These are phyloP conservation scores for Lacerta bilineata DNA, from an alignment of 2,797 vertebrate genomes.

Conservation along the genomic window DNA sequence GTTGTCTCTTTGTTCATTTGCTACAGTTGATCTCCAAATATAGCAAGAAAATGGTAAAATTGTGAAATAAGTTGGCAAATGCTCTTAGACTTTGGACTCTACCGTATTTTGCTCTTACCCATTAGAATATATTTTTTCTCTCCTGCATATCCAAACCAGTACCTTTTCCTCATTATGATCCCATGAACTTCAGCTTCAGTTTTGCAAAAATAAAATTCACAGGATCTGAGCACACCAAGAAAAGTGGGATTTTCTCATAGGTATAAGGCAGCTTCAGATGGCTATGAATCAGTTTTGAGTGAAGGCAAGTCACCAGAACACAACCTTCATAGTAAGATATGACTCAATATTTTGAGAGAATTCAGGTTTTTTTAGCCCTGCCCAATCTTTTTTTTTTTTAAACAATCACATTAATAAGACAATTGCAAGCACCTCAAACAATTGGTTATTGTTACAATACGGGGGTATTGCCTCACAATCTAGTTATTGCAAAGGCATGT, in stretches of 20 bases:
- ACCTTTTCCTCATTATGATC: no score
- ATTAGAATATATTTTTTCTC: no score
- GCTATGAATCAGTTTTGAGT: background rate
- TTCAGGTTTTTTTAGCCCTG: background rate
- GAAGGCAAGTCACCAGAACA: background rate
- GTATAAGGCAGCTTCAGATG: background rate
- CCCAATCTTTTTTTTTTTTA: constrained; percentile 20
- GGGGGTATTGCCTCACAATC: constrained; percentile 94
- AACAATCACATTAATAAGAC: constrained; percentile 89
- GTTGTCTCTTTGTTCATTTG: no score
- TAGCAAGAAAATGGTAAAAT: no score
- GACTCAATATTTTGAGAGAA: background rate
- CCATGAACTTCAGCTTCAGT: no score
- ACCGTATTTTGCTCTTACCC: no score
- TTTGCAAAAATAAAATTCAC: background rate
- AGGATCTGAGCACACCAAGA: background rate
- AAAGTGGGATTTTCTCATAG: background rate
- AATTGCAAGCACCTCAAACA: constrained; percentile 99
- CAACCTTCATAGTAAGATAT: background rate
- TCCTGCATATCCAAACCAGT: no score
- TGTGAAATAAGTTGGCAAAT: no score
- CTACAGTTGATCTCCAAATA: no score
- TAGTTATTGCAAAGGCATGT: constrained; percentile 99
- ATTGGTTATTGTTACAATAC: constrained; percentile 96
- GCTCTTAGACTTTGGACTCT: no score